Evolutionary conservation across 92 coral and sea anemone genomes (phyloP), one percentile per base, ranked within the genome.

Genomic region (Epizoanthus ramosus): DNA sequence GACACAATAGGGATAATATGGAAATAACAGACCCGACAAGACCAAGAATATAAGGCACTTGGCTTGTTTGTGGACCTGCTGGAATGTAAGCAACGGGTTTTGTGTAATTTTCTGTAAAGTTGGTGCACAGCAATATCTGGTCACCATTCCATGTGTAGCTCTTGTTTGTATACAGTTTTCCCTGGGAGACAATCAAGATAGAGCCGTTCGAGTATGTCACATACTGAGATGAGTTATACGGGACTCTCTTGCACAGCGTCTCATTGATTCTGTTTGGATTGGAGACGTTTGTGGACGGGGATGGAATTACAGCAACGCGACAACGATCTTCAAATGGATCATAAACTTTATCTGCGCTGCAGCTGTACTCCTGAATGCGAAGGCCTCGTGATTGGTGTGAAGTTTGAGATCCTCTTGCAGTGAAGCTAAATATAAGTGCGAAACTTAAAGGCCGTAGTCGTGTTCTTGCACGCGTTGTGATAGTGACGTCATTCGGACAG

Each of bases 311-410:
- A 65, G 21, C 3, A 13, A 1, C 16, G 21, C 70, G 70, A 25
- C 70, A 65, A 9, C 41, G 70, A 65, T 65, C 21, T 13, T 65
- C 70, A 65, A 65, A 65, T 7, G 70, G 70, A 21, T 65, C 70
- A 65, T 65, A 65, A 2, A 65, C 39, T 25, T 65, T n/a, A 18
- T 14, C 17, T 65, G 43, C 31, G 0, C 25, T 16, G 43, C 70
- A 65, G n/a, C 39, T 65, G n/a, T 65, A 65, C 39, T 63, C 33
- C 13, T 63, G 35, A 63, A 63, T 15, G 17, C 35, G 68, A 13
- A 3, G 68, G 39, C 28, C 68, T 14, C 7, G 68, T 3, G 5
- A 4, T 63, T 2, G 10, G 3, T 5, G 68, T 23, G n/a, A 21
- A 7, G n/a, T 35, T 6, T 28, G 18, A 63, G 68, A 21, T 63